Conservation (phyloP, 1,140 invertebrate species). For the Drosophila lacertosa region DNA sequence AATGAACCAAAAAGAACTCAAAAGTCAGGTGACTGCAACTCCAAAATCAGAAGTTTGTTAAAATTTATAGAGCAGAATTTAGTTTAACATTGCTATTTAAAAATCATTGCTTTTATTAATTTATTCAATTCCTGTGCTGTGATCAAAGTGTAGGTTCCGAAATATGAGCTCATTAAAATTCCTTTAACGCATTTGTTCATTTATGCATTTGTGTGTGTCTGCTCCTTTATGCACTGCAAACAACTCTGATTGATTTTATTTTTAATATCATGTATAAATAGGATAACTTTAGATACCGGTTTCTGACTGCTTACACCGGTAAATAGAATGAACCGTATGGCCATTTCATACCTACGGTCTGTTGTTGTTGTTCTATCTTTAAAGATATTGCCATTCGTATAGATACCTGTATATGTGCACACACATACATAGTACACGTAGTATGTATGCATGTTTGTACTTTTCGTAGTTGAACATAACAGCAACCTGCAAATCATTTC, state of each 20-base stretch:
- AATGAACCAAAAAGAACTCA: no score
- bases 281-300: conserved; percentile 37
- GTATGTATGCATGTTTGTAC: not conserved
- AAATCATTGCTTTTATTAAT: no score
- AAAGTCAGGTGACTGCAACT: no score
- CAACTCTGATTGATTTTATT: conserved; percentile 42
- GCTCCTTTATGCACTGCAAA: conserved; percentile 19
- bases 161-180: no score
- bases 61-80: no score
- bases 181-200: no score
- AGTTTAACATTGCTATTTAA: no score
- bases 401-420: not conserved
- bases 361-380: not conserved
- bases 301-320: conserved; percentile 16
- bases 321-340: conserved; percentile 1
- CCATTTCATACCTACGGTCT: conserved; percentile 4
- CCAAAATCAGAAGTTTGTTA: no score
- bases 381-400: not conserved
- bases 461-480: not conserved
- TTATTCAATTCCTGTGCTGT: no score
- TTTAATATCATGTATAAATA: conserved; percentile 16
- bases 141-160: no score
- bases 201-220: not conserved
- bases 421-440: not conserved
- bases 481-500: not conserved